A percentile compares a stretch with the other conserved stretches of the same genome.
Evolutionary conservation across 1,140 invertebrate species (phyloP).

Genomic region (Lordiphosa mommai): DNA sequence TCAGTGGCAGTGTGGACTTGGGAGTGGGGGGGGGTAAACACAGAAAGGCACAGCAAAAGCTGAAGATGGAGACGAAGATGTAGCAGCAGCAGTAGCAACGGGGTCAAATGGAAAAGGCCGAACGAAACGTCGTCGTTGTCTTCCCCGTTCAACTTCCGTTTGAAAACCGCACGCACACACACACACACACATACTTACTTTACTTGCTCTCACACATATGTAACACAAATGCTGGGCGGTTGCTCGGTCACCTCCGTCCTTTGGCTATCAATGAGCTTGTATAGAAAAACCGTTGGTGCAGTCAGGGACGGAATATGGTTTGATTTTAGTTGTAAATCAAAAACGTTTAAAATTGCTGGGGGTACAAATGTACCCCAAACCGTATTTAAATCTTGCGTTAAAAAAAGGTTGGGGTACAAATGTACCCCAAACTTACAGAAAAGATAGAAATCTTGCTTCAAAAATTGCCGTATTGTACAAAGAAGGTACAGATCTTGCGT

Average conservation of each 20-base stretch:
- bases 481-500: too few species aligned
- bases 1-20: constrained; percentile 26
- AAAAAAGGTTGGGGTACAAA: too few species aligned
- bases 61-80: constrained; percentile 28
- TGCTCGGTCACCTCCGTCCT: constrained; percentile 25
- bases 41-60: constrained; percentile 14
- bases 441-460: too few species aligned
- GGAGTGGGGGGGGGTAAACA: constrained; percentile 8
- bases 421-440: too few species aligned
- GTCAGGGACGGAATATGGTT: too few species aligned
- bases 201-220: constrained; percentile 1
- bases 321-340: too few species aligned
- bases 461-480: too few species aligned
- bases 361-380: too few species aligned
- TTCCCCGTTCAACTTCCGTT: constrained; percentile 59
- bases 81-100: constrained; percentile 42
- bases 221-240: constrained; percentile 32
- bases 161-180: constrained; percentile 62
- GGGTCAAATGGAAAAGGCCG: constrained; percentile 73
- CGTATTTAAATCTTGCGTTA: too few species aligned
- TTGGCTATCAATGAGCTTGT: constrained; percentile 58
- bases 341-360: too few species aligned
- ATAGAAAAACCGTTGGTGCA: not conserved
- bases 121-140: constrained; percentile 28
- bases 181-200: constrained; percentile 12